These are phyloP conservation scores for Ambastaia sidthimunki DNA, from an alignment of 2,797 vertebrate genomes.

Conservation along the genomic window DNA sequence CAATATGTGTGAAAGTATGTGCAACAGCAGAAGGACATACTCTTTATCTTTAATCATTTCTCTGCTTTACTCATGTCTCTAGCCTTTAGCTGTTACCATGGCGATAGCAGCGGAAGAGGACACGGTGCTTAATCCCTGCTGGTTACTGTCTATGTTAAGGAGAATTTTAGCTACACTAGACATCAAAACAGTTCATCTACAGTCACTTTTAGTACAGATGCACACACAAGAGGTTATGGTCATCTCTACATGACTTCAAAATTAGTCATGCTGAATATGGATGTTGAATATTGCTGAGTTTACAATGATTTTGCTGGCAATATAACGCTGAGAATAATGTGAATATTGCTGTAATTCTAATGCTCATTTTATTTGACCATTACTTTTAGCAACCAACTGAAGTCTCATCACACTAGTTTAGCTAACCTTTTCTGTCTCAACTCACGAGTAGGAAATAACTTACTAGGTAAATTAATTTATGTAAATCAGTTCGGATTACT, in stretches of 20 bases:
- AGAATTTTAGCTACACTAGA: constrained; percentile 38
- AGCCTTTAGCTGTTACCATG: constrained; percentile 56
- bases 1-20: constrained; percentile 27
- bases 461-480: background rate
- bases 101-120: constrained; percentile 63
- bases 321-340: background rate
- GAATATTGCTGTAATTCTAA: background rate
- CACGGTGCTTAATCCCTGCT: constrained; percentile 51
- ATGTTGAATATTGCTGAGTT: background rate
- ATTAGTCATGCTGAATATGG: background rate
- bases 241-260: background rate
- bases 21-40: constrained; percentile 49
- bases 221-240: background rate
- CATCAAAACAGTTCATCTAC: constrained; percentile 8
- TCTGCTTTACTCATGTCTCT: constrained; percentile 54
- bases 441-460: background rate
- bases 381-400: too few relatives aligned
- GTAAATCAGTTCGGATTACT: background rate
- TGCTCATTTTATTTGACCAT: too few relatives aligned
- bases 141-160: constrained; percentile 40
- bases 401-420: background rate
- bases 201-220: constrained; percentile 13
- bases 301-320: too few relatives aligned
- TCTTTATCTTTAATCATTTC: constrained; percentile 65
- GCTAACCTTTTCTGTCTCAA: background rate